A percentile compares a stretch with the other conserved stretches of the same genome.
Evolutionary conservation across 2,888 invertebrate genomes (phyloP).

Genomic region (Pseudanteris insignis): DNA sequence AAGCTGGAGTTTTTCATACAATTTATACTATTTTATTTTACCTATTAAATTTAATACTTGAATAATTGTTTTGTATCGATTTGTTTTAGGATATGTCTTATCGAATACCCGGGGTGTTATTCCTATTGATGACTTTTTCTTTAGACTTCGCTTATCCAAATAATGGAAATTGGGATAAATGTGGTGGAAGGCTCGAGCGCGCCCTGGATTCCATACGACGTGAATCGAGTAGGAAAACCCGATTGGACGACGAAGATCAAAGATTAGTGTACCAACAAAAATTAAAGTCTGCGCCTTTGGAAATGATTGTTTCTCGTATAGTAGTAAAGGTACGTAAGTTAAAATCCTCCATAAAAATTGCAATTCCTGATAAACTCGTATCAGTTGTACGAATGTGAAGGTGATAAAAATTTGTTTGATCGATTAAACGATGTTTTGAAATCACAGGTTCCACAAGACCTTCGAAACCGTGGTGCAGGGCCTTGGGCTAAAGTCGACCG

Average conservation of each 20-base stretch:
- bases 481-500: constrained; percentile 73
- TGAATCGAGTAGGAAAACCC: constrained; percentile 53
- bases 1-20: too few relatives aligned
- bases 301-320: constrained; percentile 59
- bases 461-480: constrained; percentile 42
- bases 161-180: constrained; percentile 54
- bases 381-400: too few relatives aligned
- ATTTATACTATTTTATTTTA: too few relatives aligned
- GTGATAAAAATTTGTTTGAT: too few relatives aligned
- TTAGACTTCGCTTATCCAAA: constrained; percentile 39
- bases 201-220: constrained; percentile 60
- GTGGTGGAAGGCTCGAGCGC: constrained; percentile 61
- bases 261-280: constrained; percentile 58
- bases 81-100: constrained; percentile 46
- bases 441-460: constrained; percentile 53
- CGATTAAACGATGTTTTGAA: too few relatives aligned
- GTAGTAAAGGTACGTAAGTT: constrained; percentile 59
- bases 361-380: too few relatives aligned
- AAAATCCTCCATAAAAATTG: too few relatives aligned
- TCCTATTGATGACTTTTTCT: constrained; percentile 44
- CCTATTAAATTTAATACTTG: too few relatives aligned
- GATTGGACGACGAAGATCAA: constrained; percentile 53
- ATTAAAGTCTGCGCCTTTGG: constrained; percentile 59
- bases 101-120: constrained; percentile 31
- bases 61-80: not conserved